Percentiles rank a stretch among this genome's conserved stretches.
phyloP scores from a whole-genome alignment of 2,113 vertebrate genomes.

The Syngnathus floridae region DNA sequence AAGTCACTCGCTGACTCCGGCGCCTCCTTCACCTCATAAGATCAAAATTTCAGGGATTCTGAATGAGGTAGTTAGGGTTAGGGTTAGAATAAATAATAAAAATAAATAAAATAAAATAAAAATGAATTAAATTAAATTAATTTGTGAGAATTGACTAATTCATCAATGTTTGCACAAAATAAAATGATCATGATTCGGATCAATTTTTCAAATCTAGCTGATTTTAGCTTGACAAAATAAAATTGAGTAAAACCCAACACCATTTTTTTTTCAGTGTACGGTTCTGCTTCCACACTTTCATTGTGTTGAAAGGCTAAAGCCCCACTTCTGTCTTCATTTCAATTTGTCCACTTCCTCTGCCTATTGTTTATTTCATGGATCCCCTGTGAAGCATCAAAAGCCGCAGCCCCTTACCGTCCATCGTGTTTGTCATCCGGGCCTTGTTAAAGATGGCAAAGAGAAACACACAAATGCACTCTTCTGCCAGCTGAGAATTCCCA shows the following conservation, averaged over 20 bases:
- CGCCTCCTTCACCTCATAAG: slow-evolving; percentile 59
- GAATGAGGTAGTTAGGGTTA: background rate
- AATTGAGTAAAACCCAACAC: no score
- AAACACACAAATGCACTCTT: slow-evolving; percentile 45
- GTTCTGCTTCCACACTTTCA: background rate
- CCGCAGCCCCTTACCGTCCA: slow-evolving; percentile 84
- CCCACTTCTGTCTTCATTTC: slow-evolving; percentile 78
- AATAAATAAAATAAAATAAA: no score
- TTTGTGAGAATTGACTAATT: no score
- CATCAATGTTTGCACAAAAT: no score
- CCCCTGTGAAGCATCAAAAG: slow-evolving; percentile 95
- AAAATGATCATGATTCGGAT: no score
- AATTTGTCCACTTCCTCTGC: slow-evolving; percentile 75
- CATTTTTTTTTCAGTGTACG: no score
- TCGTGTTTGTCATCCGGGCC: slow-evolving; percentile 95
- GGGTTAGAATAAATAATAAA: no score
- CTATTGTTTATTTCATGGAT: slow-evolving; percentile 95
- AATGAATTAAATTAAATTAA: no score
- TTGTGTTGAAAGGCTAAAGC: background rate
- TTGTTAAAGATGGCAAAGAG: slow-evolving; percentile 82
- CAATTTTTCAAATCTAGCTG: no score
- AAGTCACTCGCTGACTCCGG: slow-evolving; percentile 70
- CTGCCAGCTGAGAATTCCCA: slow-evolving; percentile 90
- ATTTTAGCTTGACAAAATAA: no score
- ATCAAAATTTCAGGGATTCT: slow-evolving; percentile 45